Conservation (phyloP, 2,888 invertebrate species). For the Xanthia togata region DNA sequence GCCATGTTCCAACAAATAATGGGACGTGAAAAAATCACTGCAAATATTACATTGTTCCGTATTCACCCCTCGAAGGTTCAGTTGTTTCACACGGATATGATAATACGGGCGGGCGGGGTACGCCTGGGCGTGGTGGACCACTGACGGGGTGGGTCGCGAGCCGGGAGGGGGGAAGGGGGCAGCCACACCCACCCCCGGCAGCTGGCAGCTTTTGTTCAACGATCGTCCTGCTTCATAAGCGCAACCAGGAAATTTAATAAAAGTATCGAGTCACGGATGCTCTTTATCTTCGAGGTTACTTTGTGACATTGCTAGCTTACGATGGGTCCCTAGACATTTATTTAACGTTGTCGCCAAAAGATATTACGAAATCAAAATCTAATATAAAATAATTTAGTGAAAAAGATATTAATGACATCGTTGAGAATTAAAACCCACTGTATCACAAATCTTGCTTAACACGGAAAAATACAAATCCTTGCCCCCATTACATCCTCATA, state of each 20-base stretch:
- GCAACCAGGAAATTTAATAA: conserved; percentile 82
- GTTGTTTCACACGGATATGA: conserved; percentile 86
- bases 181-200: conserved; percentile 82
- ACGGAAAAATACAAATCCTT: conserved; percentile 1
- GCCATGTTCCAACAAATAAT: conserved; percentile 79
- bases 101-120: conserved; percentile 76
- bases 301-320: conserved; percentile 43
- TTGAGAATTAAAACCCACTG: neutral
- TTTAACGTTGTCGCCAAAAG: conserved; percentile 1
- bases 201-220: conserved; percentile 80
- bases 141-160: conserved; percentile 56
- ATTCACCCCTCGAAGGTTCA: conserved; percentile 80
- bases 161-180: conserved; percentile 58
- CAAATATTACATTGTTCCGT: conserved; percentile 83
- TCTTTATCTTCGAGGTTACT: conserved; percentile 68
- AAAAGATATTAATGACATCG: neutral
- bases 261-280: conserved; percentile 75
- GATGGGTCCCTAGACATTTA: conserved; percentile 9
- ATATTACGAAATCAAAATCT: neutral
- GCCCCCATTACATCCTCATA: conserved; percentile 11
- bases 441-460: neutral
- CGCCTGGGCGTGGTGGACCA: conserved; percentile 83
- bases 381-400: neutral
- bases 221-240: conserved; percentile 77
- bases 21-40: conserved; percentile 83